Evolutionary conservation across 2,888 invertebrate genomes (phyloP).

Genomic region (Tricholauxania praeusta): DNA sequence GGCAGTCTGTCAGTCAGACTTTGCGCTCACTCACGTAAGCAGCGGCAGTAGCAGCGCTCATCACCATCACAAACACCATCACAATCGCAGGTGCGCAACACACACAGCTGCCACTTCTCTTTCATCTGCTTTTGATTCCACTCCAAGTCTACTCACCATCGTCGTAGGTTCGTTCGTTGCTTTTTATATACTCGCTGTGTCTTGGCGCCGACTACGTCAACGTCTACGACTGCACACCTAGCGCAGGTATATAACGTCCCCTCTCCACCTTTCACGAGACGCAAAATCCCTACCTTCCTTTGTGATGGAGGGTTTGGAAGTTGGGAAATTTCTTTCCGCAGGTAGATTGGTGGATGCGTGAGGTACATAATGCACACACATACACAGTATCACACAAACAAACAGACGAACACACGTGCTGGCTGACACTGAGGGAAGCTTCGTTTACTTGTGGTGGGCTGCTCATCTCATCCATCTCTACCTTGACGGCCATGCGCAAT

Average conservation of each 20-base stretch:
- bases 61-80: constrained; percentile 10
- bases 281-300: constrained; percentile 14
- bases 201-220: constrained; percentile 30
- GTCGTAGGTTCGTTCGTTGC: constrained; percentile 15
- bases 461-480: too few relatives aligned
- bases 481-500: constrained; percentile 35
- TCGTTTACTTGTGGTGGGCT: too few relatives aligned
- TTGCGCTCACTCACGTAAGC: constrained; percentile 23
- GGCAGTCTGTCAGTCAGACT: constrained; percentile 12
- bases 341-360: constrained; percentile 68
- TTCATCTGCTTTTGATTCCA: background rate
- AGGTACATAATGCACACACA: constrained; percentile 62
- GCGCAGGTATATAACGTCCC: constrained; percentile 41
- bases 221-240: constrained; percentile 38
- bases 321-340: constrained; percentile 56
- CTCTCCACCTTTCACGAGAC: background rate
- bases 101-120: constrained; percentile 35
- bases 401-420: constrained; percentile 44
- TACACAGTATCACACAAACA: constrained; percentile 42
- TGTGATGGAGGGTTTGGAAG: constrained; percentile 45
- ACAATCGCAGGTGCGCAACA: constrained; percentile 40
- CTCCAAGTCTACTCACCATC: background rate
- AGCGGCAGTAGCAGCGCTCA: constrained; percentile 23
- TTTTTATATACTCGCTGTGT: constrained; percentile 32
- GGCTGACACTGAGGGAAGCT: constrained; percentile 9